Evolutionary conservation across 2,113 vertebrate genomes (phyloP), one percentile per base, ranked within the genome.

Genomic region (Odontesthes bonariensis): DNA sequence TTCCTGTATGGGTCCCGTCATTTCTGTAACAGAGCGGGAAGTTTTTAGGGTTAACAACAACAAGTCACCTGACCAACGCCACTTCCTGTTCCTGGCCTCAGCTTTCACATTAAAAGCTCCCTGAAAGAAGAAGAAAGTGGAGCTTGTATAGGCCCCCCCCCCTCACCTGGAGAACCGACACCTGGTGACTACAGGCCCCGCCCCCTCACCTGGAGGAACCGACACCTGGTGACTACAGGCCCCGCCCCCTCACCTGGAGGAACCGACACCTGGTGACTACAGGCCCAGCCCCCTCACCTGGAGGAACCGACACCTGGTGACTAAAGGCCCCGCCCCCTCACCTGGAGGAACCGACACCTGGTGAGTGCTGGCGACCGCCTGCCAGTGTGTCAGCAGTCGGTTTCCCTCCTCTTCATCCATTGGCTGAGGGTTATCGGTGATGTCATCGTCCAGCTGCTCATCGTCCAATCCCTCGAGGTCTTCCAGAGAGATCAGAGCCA

Each of bases 401-500:
- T 81, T 77, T 8, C 79, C 61, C 0, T 92, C 84, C 6, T 90
- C 90, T 0, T 86, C 91, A 3, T 72, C 92, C 77, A 92, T 92
- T 61, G 81, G 90, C 27, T 88, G 92, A 0, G 92, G 75, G 27
- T 85, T 84, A 52, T 93, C 92, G 0, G 86, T 80, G 78, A 89
- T 76, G 51, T 94, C 91, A 77, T 92, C 86, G 0, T 86, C 91
- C 27, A 87, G 61, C 22, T 88, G 81, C 53, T 94, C 95, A 0
- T 96, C 94, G 1, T 93, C 94, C 83, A 96, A 67, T 38, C 80
- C 89, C 0, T 92, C 94, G 0, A 96, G 92, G 63, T 96, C 96
- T 56, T 96, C 95, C 20, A 95, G 80, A 17, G 93, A 95, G 81
- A 96, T 95, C 33, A 95, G 90, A 69, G 93, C 95, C 95, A 96